These are phyloP conservation scores for Neodon shergylaensis DNA, from an alignment of 2,113 vertebrate species.

Conservation along the genomic window DNA sequence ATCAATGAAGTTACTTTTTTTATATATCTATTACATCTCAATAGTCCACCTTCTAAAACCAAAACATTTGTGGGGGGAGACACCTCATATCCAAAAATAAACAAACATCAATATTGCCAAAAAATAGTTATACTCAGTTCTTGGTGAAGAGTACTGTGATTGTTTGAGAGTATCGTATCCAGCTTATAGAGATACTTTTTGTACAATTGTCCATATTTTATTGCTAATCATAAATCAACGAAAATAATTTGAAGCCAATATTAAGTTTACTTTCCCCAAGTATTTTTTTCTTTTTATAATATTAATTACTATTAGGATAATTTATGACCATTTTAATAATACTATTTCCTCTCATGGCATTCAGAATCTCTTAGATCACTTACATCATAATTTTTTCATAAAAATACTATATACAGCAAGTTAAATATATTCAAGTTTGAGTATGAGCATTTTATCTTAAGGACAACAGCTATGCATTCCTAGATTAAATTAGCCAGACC, in stretches of 20 bases:
- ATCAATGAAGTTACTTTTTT: not conserved
- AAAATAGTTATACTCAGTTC: not conserved
- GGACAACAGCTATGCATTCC: not conserved
- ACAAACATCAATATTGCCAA: not conserved
- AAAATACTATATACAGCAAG: not conserved
- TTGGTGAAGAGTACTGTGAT: not conserved
- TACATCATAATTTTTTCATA: not conserved
- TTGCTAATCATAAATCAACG: conserved; percentile 30
- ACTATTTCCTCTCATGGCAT: not conserved
- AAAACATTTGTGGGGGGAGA: not conserved
- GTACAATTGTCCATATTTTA: not conserved
- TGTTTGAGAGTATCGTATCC: not conserved
- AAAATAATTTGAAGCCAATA: conserved; percentile 34
- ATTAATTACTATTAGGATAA: not conserved
- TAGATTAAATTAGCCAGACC: not conserved
- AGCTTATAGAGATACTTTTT: not conserved
- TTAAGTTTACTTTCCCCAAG: not conserved
- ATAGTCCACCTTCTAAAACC: too few species aligned
- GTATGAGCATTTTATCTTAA: not conserved
- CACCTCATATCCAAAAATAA: not conserved
- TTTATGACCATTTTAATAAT: not conserved
- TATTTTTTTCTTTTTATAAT: not conserved
- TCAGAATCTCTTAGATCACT: not conserved
- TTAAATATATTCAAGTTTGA: not conserved
- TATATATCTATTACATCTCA: not conserved